Conservation (phyloP, 2,113 vertebrate species). For the Hydropotes inermis region DNA sequence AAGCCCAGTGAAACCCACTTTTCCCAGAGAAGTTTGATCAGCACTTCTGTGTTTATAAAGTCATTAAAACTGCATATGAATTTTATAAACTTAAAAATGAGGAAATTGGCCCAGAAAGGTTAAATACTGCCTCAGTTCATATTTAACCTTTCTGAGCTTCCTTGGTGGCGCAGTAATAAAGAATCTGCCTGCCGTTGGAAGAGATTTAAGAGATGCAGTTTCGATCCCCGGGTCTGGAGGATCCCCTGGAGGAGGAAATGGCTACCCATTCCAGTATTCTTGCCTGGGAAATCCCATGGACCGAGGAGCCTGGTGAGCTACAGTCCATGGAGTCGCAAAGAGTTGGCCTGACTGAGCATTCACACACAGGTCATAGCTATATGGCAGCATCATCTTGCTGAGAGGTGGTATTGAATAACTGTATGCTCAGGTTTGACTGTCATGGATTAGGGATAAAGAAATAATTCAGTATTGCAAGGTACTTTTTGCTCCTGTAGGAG, state of each 20-base stretch:
- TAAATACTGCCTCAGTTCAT: fast-evolving
- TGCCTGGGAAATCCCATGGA: neutral
- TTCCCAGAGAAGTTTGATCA: neutral
- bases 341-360: neutral
- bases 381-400: neutral
- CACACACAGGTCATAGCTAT: neutral
- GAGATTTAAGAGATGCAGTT: neutral
- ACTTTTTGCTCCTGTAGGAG: too few relatives aligned
- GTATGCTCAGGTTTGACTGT: neutral
- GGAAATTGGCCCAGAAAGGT: neutral
- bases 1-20: neutral
- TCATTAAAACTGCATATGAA: neutral
- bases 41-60: neutral
- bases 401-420: too few relatives aligned
- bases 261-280: neutral
- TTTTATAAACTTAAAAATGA: neutral
- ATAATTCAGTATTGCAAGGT: neutral
- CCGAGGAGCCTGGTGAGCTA: neutral
- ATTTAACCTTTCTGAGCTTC: neutral
- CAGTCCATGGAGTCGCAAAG: neutral
- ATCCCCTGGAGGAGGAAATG: neutral
- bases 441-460: neutral
- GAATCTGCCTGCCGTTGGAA: neutral
- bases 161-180: neutral
- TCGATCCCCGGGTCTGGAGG: neutral